Base-by-base conservation (phyloP, 1,140 invertebrate genomes). In the Ceratoteleas bidentatus region DNA sequence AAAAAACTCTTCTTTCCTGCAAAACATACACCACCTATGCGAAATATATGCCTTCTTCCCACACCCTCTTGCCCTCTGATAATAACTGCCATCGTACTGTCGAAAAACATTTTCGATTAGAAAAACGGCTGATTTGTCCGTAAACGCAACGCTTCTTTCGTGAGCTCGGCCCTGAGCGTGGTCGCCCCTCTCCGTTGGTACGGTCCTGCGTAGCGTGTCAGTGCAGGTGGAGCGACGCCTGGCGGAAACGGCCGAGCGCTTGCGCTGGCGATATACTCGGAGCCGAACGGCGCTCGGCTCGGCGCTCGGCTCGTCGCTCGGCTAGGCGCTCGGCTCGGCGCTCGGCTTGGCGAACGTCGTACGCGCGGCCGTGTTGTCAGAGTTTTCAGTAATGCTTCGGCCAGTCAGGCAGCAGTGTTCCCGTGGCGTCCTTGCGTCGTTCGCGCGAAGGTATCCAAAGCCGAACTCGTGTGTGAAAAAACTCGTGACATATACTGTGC, bases 361-460 rank as follows among this genome's bases (percentile, higher is more conserved):
- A 65, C 60, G 79, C 53, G 15, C 14, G 58, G 3, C 80, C 86
- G 86, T 91, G 90, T 90, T 90, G 89, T 90, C 86, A 88, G 88
- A 90, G 85, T 87, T 85, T 85, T 89, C 89, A 90, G 88, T 90
- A 89, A 91, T 88, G 90, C 90, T 91, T 88, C 89, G 89, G 89
- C 88, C 87, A 88, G 81, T 87, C 84, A 88, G 86, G 62, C 84
- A 80, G 70, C 56, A 54, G 76, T 75, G 79, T 70, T 77, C 24
- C 58, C 40, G 65, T 53, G 69, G 49, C 56, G 77, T 77, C n/a
- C 43, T 32, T 8, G 14, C 58, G 62, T 52, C 45, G 57, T 33
- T 61, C 4, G 49, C 13, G 84, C 89, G 84, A 87, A 83, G 87
- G 73, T 88, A 84, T 73, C 85, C 85, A 64, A 83, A 80, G 84